A percentile compares a stretch with the other conserved stretches of the same genome.
These are phyloP conservation scores for Canis aureus DNA, from an alignment of 2,113 vertebrate species.

Conservation along the genomic window DNA sequence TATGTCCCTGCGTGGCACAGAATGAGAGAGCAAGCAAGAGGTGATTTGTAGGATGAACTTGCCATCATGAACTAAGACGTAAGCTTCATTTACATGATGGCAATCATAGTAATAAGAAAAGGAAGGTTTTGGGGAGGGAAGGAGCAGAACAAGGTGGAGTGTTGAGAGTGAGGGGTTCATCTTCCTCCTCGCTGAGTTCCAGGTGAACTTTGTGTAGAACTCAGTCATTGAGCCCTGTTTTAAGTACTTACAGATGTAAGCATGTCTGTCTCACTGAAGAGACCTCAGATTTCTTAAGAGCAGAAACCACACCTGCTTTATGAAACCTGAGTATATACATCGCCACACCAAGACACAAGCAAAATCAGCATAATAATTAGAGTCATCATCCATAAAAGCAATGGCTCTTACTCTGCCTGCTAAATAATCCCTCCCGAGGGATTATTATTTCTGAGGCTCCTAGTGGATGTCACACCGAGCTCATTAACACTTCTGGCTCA, in stretches of 20 bases:
- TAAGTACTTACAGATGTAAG: neutral
- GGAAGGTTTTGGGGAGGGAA: neutral
- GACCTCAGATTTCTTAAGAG: neutral
- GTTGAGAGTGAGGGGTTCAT: neutral
- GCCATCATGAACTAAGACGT: neutral
- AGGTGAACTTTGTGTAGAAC: neutral
- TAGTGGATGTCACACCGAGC: neutral
- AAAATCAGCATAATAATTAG: neutral
- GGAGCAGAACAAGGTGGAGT: rapidly evolving
- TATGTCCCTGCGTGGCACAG: neutral
- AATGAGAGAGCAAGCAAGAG: neutral
- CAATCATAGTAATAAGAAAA: neutral
- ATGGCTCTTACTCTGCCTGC: neutral
- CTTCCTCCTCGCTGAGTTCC: neutral
- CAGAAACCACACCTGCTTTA: neutral
- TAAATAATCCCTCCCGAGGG: neutral
- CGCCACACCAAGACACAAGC: neutral
- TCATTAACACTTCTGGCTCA: neutral
- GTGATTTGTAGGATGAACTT: neutral
- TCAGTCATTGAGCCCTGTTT: neutral
- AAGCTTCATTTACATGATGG: neutral
- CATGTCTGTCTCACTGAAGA: neutral
- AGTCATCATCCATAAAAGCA: neutral
- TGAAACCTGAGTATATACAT: neutral
- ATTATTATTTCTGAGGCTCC: neutral